Evolutionary conservation across 2,888 invertebrate species (phyloP).

Genomic region (Apantesis nais): DNA sequence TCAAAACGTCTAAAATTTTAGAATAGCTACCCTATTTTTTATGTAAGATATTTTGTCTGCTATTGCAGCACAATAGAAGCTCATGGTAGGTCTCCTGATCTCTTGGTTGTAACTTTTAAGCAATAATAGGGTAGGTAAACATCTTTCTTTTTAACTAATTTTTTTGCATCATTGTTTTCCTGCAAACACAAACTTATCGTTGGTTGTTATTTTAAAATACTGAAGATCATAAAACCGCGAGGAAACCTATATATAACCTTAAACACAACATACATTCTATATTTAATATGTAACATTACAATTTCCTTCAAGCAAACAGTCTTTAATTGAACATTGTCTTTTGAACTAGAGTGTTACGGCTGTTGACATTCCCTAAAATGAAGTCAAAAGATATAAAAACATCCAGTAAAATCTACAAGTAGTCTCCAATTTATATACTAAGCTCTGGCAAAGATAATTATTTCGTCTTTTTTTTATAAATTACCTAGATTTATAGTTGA

Average conservation of each 20-base stretch:
- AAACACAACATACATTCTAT: no score
- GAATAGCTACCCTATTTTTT: no score
- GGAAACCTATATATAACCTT: no score
- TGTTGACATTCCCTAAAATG: background rate
- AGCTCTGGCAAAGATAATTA: constrained; percentile 49
- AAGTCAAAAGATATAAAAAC: background rate
- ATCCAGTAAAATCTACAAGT: constrained; percentile 31
- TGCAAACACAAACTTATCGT: background rate
- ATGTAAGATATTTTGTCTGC: no score
- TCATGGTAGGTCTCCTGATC: background rate
- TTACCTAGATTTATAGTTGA: background rate
- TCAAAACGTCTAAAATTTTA: no score
- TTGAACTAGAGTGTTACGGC: background rate
- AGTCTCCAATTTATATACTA: constrained; percentile 43
- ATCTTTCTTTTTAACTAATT: background rate
- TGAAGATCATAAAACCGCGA: background rate
- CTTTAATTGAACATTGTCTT: background rate
- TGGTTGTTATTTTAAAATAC: background rate
- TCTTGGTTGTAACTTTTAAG: background rate
- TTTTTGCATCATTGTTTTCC: background rate
- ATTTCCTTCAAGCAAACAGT: background rate
- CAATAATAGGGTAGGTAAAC: background rate
- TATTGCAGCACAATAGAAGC: no score
- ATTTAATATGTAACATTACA: background rate
- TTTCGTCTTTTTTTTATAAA: background rate